Conservation (phyloP, 2,113 vertebrate genomes). For the Oceanites oceanicus region DNA sequence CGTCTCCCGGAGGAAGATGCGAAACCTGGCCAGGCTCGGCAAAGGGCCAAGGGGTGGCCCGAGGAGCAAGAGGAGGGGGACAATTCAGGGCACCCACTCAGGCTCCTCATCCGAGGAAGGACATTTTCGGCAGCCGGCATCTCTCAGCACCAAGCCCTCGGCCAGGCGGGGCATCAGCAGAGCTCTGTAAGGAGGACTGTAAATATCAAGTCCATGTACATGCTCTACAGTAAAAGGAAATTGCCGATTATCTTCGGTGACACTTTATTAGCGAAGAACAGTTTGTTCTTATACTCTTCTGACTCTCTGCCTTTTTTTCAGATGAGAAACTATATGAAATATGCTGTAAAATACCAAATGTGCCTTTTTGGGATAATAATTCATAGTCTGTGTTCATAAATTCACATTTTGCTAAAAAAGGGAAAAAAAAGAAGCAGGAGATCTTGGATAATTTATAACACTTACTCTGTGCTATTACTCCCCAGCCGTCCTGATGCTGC, state of each 20-base stretch:
- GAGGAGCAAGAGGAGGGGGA: neutral
- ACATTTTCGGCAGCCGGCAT: neutral
- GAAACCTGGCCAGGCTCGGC: neutral
- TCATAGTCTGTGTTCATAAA: conserved; percentile 42
- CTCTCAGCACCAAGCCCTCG: neutral
- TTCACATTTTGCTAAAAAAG: neutral
- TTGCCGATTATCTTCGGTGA: neutral
- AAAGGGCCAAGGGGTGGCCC: neutral
- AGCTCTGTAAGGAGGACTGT: neutral
- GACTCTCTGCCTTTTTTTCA: conserved; percentile 34
- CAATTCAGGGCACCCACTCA: rapidly evolving
- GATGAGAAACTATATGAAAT: conserved; percentile 13
- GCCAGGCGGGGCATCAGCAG: neutral
- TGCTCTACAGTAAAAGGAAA: neutral
- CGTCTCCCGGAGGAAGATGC: neutral
- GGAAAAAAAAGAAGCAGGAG: neutral
- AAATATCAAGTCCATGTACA: neutral
- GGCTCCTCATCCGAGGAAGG: neutral
- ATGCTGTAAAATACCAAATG: conserved; percentile 37
- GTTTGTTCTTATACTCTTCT: conserved; percentile 28
- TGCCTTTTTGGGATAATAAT: conserved; percentile 42
- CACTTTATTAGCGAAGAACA: conserved; percentile 36
- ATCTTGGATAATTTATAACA: neutral
- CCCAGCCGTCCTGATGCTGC: neutral
- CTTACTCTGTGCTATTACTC: neutral